Conservation (phyloP, 2,888 invertebrate genomes). For the Therioaphis trifolii region DNA sequence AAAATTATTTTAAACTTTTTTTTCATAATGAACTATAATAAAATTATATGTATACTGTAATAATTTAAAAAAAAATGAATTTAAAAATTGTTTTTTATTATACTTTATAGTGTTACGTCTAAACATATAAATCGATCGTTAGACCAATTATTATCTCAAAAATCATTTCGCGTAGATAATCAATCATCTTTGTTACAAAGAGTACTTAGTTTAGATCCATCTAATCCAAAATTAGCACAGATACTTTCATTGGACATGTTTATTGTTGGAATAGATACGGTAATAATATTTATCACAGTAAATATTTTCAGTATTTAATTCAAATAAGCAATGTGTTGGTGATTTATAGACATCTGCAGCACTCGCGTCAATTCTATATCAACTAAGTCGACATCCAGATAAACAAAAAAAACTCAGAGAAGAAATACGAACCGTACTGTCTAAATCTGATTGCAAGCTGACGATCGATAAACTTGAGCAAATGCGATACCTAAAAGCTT, state of each 20-base stretch:
- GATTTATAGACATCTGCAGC: conserved; percentile 79
- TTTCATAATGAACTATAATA: too few species aligned
- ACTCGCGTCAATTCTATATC: conserved; percentile 79
- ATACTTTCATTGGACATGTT: conserved; percentile 87
- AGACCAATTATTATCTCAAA: conserved; percentile 66
- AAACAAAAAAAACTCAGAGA: conserved; percentile 75
- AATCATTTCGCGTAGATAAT: conserved; percentile 68
- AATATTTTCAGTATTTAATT: too few species aligned
- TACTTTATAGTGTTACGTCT: conserved; percentile 73
- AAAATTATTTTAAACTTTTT: too few species aligned
- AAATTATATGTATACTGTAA: too few species aligned
- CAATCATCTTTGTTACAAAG: conserved; percentile 76
- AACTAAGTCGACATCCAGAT: conserved; percentile 76
- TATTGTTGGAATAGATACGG: conserved; percentile 88
- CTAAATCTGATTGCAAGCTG: conserved; percentile 70
- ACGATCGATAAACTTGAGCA: conserved; percentile 74
- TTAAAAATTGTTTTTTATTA: too few species aligned
- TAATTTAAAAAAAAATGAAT: too few species aligned
- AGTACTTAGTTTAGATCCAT: conserved; percentile 73
- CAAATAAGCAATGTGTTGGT: neutral
- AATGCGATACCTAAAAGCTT: conserved; percentile 78
- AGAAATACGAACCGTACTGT: conserved; percentile 72
- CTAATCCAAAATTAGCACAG: conserved; percentile 77
- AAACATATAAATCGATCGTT: conserved; percentile 73
- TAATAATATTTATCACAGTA: conserved; percentile 69